Conservation (phyloP, 2,797 vertebrate genomes). For the Poliocrania exsul region DNA sequence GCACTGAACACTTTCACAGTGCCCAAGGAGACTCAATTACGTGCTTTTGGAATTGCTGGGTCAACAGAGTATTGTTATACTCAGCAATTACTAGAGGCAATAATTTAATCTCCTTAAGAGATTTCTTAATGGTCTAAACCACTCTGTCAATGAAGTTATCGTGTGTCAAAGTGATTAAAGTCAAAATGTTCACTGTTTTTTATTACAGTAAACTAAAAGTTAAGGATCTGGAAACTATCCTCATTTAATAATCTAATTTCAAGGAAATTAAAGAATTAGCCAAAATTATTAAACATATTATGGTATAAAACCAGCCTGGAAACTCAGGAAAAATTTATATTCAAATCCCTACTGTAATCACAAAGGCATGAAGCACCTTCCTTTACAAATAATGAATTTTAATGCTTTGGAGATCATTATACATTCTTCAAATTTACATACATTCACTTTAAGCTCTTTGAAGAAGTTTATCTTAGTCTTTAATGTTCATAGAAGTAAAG, state of each 20-base stretch:
- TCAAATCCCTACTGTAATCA: neutral
- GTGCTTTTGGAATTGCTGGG: neutral
- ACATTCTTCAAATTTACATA: neutral
- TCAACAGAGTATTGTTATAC: neutral
- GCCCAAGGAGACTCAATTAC: neutral
- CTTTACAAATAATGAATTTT: neutral
- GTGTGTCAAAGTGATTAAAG: neutral
- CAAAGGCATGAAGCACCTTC: neutral
- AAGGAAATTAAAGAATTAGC: conserved; percentile 10
- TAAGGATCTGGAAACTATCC: neutral
- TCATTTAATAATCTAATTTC: neutral
- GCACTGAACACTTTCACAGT: neutral
- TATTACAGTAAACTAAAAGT: neutral
- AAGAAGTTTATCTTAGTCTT: neutral
- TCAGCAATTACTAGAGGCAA: neutral
- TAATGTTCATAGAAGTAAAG: neutral
- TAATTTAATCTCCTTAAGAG: conserved; percentile 23
- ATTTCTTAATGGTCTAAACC: neutral
- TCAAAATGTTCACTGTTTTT: neutral
- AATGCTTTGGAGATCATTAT: neutral
- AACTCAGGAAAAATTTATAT: neutral
- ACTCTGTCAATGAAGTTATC: neutral
- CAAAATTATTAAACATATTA: neutral
- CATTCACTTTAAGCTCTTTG: neutral
- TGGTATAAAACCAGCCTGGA: neutral